These are phyloP conservation scores for Bombus confusus DNA, from an alignment of 1,140 invertebrate genomes.

Conservation along the genomic window DNA sequence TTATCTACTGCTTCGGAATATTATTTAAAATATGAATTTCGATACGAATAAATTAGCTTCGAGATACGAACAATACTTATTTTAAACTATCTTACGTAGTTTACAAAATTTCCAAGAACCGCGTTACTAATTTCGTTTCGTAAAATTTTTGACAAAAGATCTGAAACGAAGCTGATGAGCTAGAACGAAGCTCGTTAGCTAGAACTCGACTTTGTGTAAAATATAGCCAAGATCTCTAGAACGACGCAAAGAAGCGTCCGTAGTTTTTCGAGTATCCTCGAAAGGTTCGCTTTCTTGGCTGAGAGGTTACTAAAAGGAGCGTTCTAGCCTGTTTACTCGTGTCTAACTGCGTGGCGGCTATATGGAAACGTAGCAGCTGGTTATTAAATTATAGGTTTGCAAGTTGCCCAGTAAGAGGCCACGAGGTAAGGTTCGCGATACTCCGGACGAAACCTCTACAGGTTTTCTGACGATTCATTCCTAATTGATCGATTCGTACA, in stretches of 20 bases:
- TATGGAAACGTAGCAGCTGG: constrained; percentile 29
- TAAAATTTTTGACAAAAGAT: no score
- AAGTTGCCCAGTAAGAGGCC: background rate
- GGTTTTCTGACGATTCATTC: background rate
- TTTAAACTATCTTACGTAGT: no score
- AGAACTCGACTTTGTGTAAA: background rate
- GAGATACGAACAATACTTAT: no score
- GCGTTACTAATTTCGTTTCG: no score
- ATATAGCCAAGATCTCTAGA: background rate
- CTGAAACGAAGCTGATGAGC: no score
- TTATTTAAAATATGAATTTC: background rate
- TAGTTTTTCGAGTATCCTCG: background rate
- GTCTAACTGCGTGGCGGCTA: constrained; percentile 7
- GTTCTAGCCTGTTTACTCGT: constrained; percentile 6
- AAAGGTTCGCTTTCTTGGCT: background rate
- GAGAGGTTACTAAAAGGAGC: background rate
- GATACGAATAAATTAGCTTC: background rate
- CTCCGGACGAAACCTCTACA: background rate
- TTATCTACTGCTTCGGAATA: background rate
- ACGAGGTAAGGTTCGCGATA: constrained; percentile 6
- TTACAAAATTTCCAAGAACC: no score
- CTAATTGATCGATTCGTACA: background rate
- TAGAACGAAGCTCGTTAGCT: background rate
- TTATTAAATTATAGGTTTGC: constrained; percentile 35
- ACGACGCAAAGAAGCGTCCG: background rate